phyloP scores from a whole-genome alignment of 1,140 invertebrate genomes.

The Subanguina moxae region DNA sequence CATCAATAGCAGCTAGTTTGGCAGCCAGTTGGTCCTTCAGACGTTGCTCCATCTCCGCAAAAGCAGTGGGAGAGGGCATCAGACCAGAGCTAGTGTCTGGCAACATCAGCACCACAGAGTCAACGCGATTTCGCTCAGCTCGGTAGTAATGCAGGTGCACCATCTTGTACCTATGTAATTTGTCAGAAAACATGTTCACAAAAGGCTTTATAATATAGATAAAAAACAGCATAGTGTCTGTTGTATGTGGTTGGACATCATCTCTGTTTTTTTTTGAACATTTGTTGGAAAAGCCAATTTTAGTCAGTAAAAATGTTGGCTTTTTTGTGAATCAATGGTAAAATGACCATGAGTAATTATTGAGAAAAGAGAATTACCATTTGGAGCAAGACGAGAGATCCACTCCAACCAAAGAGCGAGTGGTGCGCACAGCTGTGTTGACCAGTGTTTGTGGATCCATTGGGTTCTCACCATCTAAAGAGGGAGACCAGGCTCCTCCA shows the following conservation, averaged over 20 bases:
- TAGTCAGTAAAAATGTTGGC: too few species aligned
- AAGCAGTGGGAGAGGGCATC: slow-evolving; percentile 71
- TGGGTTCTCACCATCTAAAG: slow-evolving; percentile 82
- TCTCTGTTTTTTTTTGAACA: too few species aligned
- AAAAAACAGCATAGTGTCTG: too few species aligned
- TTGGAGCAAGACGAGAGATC: slow-evolving; percentile 84
- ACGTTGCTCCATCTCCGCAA: slow-evolving; percentile 16
- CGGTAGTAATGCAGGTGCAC: slow-evolving; percentile 71
- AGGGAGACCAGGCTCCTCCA: slow-evolving; percentile 89
- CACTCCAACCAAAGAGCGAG: slow-evolving; percentile 82
- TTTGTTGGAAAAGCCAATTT: too few species aligned
- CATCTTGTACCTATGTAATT: slow-evolving; percentile 54
- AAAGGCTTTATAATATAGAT: too few species aligned
- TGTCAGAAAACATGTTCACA: slow-evolving; percentile 1
- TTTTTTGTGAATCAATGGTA: too few species aligned
- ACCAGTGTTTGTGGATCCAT: slow-evolving; percentile 83
- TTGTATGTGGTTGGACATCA: too few species aligned
- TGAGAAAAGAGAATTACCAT: slow-evolving; percentile 70
- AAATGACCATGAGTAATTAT: too few species aligned
- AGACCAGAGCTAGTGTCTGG: slow-evolving; percentile 86
- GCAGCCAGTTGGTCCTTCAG: slow-evolving; percentile 50
- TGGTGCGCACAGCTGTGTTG: slow-evolving; percentile 84
- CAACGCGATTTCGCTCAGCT: slow-evolving; percentile 73
- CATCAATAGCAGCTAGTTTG: slow-evolving; percentile 53
- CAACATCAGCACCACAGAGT: slow-evolving; percentile 93